phyloP scores from a whole-genome alignment of 35 echinoderm and acorn worm genomes.

The Acanthaster planci region DNA sequence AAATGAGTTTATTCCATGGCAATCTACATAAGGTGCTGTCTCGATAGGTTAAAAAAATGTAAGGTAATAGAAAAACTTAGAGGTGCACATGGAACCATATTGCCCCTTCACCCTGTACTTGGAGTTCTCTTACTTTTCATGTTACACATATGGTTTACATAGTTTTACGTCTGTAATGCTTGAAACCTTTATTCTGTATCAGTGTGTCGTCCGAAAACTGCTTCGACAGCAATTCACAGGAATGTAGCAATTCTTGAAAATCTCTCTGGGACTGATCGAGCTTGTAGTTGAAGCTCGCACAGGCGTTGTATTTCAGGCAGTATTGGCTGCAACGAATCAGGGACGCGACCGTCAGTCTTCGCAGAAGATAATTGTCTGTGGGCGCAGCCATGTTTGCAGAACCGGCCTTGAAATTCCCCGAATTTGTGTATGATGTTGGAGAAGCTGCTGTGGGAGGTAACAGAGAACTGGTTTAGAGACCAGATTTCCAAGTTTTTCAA shows the following conservation, averaged over 20 bases:
- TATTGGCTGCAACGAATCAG: not conserved
- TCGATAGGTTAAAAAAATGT: too few species aligned
- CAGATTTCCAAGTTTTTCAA: too few species aligned
- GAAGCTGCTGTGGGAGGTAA: not conserved
- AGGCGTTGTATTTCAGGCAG: not conserved
- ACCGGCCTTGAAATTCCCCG: not conserved
- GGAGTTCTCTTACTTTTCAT: not conserved
- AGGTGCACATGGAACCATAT: not conserved
- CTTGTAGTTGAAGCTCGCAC: slow-evolving; percentile 15
- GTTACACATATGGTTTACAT: not conserved
- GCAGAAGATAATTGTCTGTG: not conserved
- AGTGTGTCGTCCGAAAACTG: not conserved
- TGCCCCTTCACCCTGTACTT: not conserved
- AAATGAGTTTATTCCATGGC: too few species aligned
- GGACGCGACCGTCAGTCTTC: not conserved
- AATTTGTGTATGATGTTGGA: not conserved
- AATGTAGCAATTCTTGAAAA: not conserved
- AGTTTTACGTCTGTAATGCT: not conserved
- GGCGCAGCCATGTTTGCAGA: slow-evolving; percentile 4
- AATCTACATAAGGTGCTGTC: too few species aligned
- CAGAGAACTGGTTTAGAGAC: not conserved
- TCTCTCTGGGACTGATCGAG: not conserved
- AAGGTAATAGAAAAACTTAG: too few species aligned
- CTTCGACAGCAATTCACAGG: not conserved
- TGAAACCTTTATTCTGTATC: not conserved